Percentiles rank a stretch among this genome's conserved stretches.
These are phyloP conservation scores for Apamea epomidion DNA, from an alignment of 2,888 invertebrate species.

Conservation along the genomic window DNA sequence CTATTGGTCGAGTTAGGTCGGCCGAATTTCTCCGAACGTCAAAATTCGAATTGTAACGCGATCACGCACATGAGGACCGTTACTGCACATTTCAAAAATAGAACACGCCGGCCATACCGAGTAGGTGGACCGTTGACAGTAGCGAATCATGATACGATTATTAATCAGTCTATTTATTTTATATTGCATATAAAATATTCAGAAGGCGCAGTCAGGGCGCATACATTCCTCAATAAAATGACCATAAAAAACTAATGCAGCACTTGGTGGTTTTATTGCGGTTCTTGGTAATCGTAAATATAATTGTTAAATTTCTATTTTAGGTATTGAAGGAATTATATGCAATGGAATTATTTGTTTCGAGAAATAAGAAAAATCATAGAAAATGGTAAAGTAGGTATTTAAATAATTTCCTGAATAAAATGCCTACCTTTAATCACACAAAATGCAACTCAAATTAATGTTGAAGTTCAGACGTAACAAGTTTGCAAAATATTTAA, in stretches of 20 bases:
- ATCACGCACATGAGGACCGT: conserved; percentile 88
- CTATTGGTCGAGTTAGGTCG: conserved; percentile 77
- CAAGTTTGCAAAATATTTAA: background rate
- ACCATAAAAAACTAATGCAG: conserved; percentile 74
- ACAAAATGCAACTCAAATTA: background rate
- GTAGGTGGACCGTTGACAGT: conserved; percentile 82
- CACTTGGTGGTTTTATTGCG: conserved; percentile 67
- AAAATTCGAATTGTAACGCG: conserved; percentile 87
- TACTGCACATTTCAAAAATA: conserved; percentile 90
- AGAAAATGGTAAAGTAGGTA: background rate
- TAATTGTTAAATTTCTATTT: conserved; percentile 63
- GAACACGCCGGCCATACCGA: conserved; percentile 89
- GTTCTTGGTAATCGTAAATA: conserved; percentile 64
- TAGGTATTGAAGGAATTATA: conserved; percentile 24
- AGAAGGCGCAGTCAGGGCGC: conserved; percentile 74
- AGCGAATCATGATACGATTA: conserved; percentile 85
- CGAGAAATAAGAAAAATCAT: conserved; percentile 1
- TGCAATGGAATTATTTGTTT: conserved; percentile 30
- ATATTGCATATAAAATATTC: conserved; percentile 86
- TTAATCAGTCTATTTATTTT: conserved; percentile 89
- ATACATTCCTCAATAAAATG: conserved; percentile 78
- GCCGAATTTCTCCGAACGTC: conserved; percentile 89
- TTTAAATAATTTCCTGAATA: background rate
- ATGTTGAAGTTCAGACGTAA: background rate
- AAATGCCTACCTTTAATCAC: background rate